Conservation (phyloP, 2,113 vertebrate species). For the Cynopterus brachyotis region DNA sequence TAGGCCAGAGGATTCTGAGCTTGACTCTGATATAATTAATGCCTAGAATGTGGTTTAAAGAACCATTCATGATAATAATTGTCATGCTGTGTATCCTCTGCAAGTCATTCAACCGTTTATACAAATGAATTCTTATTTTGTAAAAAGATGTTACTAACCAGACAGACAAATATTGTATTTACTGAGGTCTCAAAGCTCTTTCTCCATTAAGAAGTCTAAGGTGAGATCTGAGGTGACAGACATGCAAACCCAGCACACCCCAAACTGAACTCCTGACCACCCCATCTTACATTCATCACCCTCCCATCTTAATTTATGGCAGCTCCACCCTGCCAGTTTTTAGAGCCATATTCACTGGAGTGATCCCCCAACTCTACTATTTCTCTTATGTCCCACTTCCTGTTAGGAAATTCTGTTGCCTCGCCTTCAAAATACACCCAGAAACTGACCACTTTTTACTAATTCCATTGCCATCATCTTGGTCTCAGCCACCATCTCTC, state of each 20-base stretch:
- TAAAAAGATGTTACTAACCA: background rate
- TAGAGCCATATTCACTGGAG: background rate
- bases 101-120: background rate
- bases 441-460: background rate
- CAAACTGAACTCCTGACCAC: background rate
- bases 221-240: background rate
- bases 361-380: background rate
- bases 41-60: background rate
- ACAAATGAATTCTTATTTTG: background rate
- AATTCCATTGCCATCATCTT: background rate
- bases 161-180: background rate
- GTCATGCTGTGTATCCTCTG: background rate
- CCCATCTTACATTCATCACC: fast-evolving
- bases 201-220: background rate
- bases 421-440: background rate
- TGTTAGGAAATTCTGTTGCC: background rate
- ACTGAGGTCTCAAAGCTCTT: background rate
- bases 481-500: background rate
- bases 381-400: background rate
- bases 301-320: background rate
- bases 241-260: background rate
- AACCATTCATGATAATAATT: background rate
- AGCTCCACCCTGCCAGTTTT: background rate
- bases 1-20: background rate
- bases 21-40: background rate